A percentile compares a stretch with the other conserved stretches of the same genome.
These are phyloP conservation scores for Xylophagus ater DNA, from an alignment of 2,888 invertebrate genomes.

Conservation along the genomic window DNA sequence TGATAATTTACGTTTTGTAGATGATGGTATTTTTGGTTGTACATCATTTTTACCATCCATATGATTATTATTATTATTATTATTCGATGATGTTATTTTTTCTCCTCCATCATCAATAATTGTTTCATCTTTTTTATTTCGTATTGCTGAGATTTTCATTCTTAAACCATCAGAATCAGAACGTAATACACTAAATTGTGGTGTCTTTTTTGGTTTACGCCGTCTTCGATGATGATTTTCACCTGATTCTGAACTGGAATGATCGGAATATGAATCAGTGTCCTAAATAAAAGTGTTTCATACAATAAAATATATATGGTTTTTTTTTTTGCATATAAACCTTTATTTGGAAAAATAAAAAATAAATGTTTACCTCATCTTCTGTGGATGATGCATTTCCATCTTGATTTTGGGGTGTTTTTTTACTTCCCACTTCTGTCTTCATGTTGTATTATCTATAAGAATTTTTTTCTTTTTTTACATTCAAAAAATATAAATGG, in stretches of 20 bases:
- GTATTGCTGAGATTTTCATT: conserved; percentile 39
- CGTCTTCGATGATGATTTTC: no score
- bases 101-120: neutral
- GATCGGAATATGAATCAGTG: conserved; percentile 12
- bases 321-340: neutral
- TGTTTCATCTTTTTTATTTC: conserved; percentile 19
- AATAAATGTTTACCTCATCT: conserved; percentile 7
- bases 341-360: neutral
- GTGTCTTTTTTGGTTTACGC: conserved; percentile 12
- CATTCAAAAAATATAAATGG: no score
- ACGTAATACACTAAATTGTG: conserved; percentile 24
- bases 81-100: conserved; percentile 16
- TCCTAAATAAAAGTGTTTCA: conserved; percentile 12
- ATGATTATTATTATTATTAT: conserved; percentile 11
- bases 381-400: conserved; percentile 6
- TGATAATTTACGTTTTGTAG: conserved; percentile 14
- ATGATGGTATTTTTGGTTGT: neutral
- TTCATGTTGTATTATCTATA: no score
- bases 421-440: no score
- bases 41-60: neutral
- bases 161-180: conserved; percentile 36
- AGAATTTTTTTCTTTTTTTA: no score
- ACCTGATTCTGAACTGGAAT: conserved; percentile 7
- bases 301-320: neutral
- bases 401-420: conserved; percentile 7